phyloP scores from a whole-genome alignment of 2,888 invertebrate species.

The Cheilosia urbana region DNA sequence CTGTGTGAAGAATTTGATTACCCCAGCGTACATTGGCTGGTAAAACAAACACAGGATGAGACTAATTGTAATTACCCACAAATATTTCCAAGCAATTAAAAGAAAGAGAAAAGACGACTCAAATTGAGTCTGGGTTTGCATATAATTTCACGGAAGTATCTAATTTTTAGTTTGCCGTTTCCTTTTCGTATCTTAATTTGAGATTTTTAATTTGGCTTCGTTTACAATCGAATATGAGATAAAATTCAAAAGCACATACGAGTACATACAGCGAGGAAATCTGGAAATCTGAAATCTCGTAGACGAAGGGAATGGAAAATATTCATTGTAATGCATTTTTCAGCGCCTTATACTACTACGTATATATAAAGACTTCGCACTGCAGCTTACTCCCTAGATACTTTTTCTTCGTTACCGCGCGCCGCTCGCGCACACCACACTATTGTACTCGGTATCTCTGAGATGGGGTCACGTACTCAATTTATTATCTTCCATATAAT shows the following conservation, averaged over 20 bases:
- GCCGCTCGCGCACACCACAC: constrained; percentile 19
- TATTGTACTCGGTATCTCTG: constrained; percentile 58
- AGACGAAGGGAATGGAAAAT: constrained; percentile 12
- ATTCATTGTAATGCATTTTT: constrained; percentile 51
- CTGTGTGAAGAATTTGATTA: constrained; percentile 71
- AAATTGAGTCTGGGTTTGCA: constrained; percentile 67
- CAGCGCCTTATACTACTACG: not conserved
- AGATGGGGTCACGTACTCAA: constrained; percentile 83
- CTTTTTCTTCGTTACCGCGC: constrained; percentile 12
- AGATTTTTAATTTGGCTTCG: constrained; percentile 69
- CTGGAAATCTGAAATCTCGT: constrained; percentile 11
- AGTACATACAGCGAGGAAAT: constrained; percentile 7
- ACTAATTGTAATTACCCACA: constrained; percentile 70
- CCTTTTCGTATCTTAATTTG: constrained; percentile 53
- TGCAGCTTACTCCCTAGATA: constrained; percentile 15
- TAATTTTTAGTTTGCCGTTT: constrained; percentile 46
- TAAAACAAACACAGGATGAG: constrained; percentile 72
- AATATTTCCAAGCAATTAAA: constrained; percentile 72
- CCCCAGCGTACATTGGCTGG: constrained; percentile 15
- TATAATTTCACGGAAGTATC: constrained; percentile 72
- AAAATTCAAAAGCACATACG: constrained; percentile 21
- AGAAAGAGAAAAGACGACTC: constrained; percentile 12
- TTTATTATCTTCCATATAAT: constrained; percentile 84
- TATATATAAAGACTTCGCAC: not conserved
- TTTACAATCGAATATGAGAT: constrained; percentile 64